Evolutionary conservation across 2,888 invertebrate species (phyloP).

Genomic region (Stenurella melanura): DNA sequence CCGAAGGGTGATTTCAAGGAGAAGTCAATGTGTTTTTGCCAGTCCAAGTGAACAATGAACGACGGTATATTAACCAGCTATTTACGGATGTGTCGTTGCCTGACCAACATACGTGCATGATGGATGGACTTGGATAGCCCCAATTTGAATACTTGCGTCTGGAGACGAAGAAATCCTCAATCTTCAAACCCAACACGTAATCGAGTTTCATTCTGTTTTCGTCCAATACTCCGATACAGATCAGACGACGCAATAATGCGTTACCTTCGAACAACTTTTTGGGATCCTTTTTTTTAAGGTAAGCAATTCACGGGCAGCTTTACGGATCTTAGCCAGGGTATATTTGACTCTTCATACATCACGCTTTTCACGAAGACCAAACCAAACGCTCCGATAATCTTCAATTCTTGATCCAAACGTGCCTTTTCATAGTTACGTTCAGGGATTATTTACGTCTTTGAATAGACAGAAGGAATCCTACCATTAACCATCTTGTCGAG

Average conservation of each 20-base stretch:
- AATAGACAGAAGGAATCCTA: conserved; percentile 93
- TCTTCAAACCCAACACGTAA: conserved; percentile 99
- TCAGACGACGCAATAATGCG: conserved; percentile 96
- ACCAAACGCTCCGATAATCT: conserved; percentile 99
- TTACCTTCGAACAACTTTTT: conserved; percentile 99
- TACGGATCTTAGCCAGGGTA: conserved; percentile 98
- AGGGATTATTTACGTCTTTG: conserved; percentile 98
- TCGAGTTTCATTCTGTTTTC: conserved; percentile 99
- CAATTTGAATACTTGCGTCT: conserved; percentile 99
- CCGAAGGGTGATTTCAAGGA: conserved; percentile 98
- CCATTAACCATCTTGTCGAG: conserved; percentile 87
- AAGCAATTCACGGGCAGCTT: conserved; percentile 98
- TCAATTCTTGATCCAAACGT: conserved; percentile 98
- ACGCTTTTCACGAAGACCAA: conserved; percentile 99
- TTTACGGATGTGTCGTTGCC: conserved; percentile 99
- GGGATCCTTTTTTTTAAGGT: conserved; percentile 99
- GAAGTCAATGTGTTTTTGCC: conserved; percentile 98
- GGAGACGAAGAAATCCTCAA: conserved; percentile 99
- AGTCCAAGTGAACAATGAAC: conserved; percentile 96
- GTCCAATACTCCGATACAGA: conserved; percentile 97
- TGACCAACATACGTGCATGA: conserved; percentile 98
- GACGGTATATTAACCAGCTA: conserved; percentile 99
- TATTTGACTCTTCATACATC: conserved; percentile 99
- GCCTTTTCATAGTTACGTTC: conserved; percentile 99
- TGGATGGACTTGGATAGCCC: conserved; percentile 99